phyloP scores from a whole-genome alignment of 2,888 invertebrate genomes.

The Amphipoea oculea region DNA sequence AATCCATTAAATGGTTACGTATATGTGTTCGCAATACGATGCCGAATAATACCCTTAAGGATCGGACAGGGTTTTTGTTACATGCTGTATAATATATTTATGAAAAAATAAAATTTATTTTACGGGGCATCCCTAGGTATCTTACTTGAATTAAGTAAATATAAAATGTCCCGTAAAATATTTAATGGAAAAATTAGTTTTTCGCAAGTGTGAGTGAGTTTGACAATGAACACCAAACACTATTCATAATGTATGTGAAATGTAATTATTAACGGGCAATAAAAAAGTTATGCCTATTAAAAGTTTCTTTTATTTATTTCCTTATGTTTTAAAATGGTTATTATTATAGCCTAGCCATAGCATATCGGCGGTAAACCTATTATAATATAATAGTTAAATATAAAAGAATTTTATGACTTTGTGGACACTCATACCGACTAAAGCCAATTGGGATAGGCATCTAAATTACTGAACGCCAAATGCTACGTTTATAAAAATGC shows the following conservation, averaged over 20 bases:
- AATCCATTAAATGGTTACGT: no score
- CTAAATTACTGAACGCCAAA: neutral
- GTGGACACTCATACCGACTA: neutral
- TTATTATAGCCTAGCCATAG: neutral
- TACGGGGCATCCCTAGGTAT: neutral
- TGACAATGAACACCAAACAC: constrained; percentile 55
- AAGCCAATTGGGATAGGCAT: neutral
- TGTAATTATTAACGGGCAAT: constrained; percentile 43
- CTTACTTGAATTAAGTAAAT: neutral
- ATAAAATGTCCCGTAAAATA: constrained; percentile 14
- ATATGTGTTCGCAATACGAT: no score
- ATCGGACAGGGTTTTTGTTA: no score
- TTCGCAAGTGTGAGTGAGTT: constrained; percentile 39
- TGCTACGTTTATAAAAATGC: neutral
- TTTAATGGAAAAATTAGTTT: constrained; percentile 12
- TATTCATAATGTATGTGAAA: constrained; percentile 42
- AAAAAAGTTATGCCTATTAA: constrained; percentile 52
- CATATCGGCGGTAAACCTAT: neutral
- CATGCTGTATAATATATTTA: constrained; percentile 3
- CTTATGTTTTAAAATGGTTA: neutral
- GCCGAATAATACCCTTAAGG: no score
- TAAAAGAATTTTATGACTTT: neutral
- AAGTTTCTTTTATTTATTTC: constrained; percentile 19
- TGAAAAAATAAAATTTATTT: constrained; percentile 6
- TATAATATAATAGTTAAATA: neutral